phyloP scores from a whole-genome alignment of 2,113 vertebrate genomes.

The Pluvianellus socialis region DNA sequence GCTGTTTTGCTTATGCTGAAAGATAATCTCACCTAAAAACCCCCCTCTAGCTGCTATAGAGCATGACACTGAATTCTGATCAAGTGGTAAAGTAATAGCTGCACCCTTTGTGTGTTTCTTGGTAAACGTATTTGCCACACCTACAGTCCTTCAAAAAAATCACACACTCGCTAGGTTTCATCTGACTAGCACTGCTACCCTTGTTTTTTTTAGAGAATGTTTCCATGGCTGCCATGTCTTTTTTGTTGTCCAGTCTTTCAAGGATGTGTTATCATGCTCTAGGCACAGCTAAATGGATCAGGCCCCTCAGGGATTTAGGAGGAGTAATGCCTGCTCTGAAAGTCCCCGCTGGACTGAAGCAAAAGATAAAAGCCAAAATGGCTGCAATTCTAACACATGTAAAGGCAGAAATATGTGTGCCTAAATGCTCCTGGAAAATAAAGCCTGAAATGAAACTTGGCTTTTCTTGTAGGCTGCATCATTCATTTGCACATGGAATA shows the following conservation, averaged over 20 bases:
- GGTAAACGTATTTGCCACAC: not conserved
- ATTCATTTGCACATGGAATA: not conserved
- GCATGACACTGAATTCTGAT: not conserved
- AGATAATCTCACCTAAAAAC: not conserved
- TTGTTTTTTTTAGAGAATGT: not conserved
- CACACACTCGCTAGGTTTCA: not conserved
- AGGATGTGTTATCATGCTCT: not conserved
- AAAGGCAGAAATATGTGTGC: not conserved
- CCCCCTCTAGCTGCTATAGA: not conserved
- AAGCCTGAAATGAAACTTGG: not conserved
- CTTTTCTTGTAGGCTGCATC: not conserved
- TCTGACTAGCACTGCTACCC: not conserved
- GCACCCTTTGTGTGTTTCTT: not conserved
- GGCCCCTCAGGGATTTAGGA: not conserved
- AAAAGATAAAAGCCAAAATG: not conserved
- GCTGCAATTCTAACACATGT: not conserved
- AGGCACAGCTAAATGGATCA: conserved; percentile 12
- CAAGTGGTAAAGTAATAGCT: not conserved
- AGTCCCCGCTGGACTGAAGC: not conserved
- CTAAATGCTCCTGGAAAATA: not conserved
- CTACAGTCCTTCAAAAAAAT: not conserved
- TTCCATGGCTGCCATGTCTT: not conserved
- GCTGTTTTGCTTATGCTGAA: not conserved
- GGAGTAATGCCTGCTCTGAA: not conserved
- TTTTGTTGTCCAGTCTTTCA: not conserved